phyloP scores from a whole-genome alignment of 2,888 invertebrate species.

The Ashinkailepas kermadecensis region DNA sequence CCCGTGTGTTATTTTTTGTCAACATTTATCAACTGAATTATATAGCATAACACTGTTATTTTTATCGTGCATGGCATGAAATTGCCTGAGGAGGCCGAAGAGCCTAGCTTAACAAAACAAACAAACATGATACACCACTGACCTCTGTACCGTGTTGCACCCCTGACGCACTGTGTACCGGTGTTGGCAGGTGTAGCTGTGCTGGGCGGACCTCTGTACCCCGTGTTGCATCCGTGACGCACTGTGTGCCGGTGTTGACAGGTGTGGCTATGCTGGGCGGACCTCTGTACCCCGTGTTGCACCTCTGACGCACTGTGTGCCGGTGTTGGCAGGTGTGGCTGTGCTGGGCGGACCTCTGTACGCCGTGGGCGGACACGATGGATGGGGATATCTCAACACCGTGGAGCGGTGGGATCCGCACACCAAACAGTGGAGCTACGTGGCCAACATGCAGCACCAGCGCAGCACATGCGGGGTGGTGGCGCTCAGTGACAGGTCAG shows the following conservation, averaged over 20 bases:
- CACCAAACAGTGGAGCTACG: slow-evolving; percentile 79
- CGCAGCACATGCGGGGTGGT: slow-evolving; percentile 86
- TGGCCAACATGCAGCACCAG: slow-evolving; percentile 80
- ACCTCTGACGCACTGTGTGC: too few species aligned
- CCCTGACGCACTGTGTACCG: background rate
- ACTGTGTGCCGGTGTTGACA: background rate
- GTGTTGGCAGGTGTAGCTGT: slow-evolving; percentile 41
- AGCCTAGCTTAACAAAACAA: too few species aligned
- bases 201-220: background rate
- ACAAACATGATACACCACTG: too few species aligned
- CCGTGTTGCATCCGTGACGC: background rate
- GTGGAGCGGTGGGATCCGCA: slow-evolving; percentile 90
- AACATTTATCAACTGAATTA: too few species aligned
- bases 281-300: background rate
- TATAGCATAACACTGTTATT: too few species aligned
- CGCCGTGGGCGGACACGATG: slow-evolving; percentile 92
- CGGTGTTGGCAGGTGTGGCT: slow-evolving; percentile 45
- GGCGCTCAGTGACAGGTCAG: slow-evolving; percentile 62
- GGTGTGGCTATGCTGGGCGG: background rate
- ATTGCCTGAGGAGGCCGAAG: too few species aligned
- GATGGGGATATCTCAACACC: slow-evolving; percentile 88
- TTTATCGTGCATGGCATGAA: too few species aligned
- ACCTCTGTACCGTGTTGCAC: slow-evolving; percentile 42
- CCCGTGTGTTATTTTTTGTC: too few species aligned
- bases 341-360: slow-evolving; percentile 75